phyloP scores from a whole-genome alignment of 92 coral and sea anemone species.

The Meandrina meandrites region DNA sequence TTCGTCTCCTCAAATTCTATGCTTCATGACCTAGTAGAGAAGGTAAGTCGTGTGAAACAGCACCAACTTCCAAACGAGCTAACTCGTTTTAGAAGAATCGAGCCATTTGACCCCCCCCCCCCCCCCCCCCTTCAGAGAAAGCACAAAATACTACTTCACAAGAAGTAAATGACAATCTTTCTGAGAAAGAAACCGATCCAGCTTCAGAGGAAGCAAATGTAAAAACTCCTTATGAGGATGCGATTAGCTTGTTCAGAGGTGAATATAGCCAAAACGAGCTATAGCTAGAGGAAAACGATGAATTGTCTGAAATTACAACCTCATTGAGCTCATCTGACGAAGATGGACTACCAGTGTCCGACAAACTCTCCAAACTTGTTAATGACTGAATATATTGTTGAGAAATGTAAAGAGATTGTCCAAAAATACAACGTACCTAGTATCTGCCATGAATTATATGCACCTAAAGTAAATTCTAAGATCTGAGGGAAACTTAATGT shows the following conservation, averaged over 20 bases:
- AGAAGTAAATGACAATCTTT: constrained; percentile 8
- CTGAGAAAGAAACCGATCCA: constrained; percentile 1
- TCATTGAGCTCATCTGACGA: constrained; percentile 30
- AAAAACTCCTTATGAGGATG: constrained; percentile 11
- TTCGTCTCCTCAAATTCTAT: neutral
- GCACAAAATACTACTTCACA: constrained; percentile 24
- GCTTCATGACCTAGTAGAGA: constrained; percentile 6
- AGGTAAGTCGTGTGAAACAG: constrained; percentile 1
- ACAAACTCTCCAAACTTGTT: constrained; percentile 20
- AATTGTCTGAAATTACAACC: constrained; percentile 21
- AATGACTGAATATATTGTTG: constrained; percentile 40
- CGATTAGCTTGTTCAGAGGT: constrained; percentile 17
- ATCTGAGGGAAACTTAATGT: constrained; percentile 42
- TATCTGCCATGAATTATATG: constrained; percentile 16
- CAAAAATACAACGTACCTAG: constrained; percentile 44
- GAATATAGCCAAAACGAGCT: neutral
- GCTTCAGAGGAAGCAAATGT: constrained; percentile 41
- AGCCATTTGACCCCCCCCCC: neutral
- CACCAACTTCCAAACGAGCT: neutral
- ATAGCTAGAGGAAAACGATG: constrained; percentile 9
- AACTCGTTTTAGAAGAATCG: neutral
- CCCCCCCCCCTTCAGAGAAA: constrained; percentile 56
- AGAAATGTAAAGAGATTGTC: constrained; percentile 44
- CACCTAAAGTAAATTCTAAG: constrained; percentile 38
- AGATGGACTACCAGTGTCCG: constrained; percentile 26